Evolutionary conservation across 2,888 invertebrate species (phyloP).

Genomic region (Rhabditophanes sp.): DNA sequence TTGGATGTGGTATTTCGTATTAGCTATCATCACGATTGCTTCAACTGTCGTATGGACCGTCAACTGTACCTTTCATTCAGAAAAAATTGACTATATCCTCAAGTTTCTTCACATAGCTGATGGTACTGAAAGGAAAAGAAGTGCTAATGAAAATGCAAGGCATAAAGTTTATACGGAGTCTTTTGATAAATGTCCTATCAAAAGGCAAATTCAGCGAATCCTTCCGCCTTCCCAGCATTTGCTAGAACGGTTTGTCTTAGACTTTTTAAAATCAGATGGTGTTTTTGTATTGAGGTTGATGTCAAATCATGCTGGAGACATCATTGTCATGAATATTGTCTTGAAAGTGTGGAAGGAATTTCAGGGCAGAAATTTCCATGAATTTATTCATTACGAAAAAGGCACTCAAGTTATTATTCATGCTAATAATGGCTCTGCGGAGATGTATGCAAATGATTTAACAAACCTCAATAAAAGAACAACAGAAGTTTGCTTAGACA

Average conservation of each 20-base stretch:
- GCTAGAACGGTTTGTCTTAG: conserved; percentile 26
- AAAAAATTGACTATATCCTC: conserved; percentile 38
- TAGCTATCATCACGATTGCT: conserved; percentile 26
- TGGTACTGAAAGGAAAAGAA: conserved; percentile 11
- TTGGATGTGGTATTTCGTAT: conserved; percentile 41
- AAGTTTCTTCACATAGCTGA: conserved; percentile 30
- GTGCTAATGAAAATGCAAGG: conserved; percentile 3
- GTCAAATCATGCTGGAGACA: conserved; percentile 40
- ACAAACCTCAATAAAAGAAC: neutral
- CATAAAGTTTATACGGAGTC: conserved; percentile 5
- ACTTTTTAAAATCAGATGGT: conserved; percentile 36
- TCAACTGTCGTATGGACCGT: conserved; percentile 37
- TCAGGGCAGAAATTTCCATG: conserved; percentile 30
- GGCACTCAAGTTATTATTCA: too few relatives aligned
- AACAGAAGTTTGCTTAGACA: neutral
- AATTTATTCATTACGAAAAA: conserved; percentile 28
- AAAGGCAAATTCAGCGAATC: conserved; percentile 3
- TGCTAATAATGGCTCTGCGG: too few relatives aligned
- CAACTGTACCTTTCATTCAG: conserved; percentile 24
- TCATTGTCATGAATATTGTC: conserved; percentile 16
- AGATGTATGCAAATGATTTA: too few relatives aligned
- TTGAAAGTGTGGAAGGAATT: conserved; percentile 46
- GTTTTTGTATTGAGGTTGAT: conserved; percentile 40
- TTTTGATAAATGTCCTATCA: conserved; percentile 3
- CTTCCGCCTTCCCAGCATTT: conserved; percentile 30